Evolutionary conservation across 35 echinoderm and acorn worm species (phyloP), one percentile per base, ranked within the genome.

Genomic region (Antedon bifida): DNA sequence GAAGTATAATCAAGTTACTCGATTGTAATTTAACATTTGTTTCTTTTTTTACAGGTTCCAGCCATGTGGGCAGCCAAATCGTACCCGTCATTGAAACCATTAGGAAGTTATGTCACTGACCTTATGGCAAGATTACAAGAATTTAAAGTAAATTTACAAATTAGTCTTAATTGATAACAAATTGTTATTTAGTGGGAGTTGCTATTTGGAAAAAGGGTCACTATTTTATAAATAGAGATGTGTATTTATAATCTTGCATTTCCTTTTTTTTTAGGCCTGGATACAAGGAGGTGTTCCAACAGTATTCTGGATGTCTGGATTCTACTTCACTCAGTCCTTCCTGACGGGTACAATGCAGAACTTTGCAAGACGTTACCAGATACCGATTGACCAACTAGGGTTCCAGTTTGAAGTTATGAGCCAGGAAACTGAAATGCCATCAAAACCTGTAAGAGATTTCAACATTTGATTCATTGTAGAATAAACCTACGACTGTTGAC

Each of bases 321-420:
- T 99, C 80, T 99, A 92, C 55, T 99, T 99, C 88, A 99, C 95
- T 11, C 95, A 99, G 78, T 92, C 90, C 19, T 99, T 93, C 56
- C 85, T 99, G 79, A 99, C 95, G n/a, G 95, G 95, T 9, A 85
- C 88, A 33, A 92, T 93, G 90, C 95, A 93, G 88, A 99, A 99
- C 36, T 99, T 84, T 82, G 90, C 95, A 10, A 77, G 95, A 28
- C 84, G 85, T 33, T 99, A 99, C 88, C 87, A 88, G 85, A 88
- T 99, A 14, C 95, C 95, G 13, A 99, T 99, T 16, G 95, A 99
- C 83, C 94, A 92, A 46, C 74, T 99, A 16, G 84, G 81, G 14
- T 79, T 93, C 30, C 75, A 88, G 33, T 99, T 90, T 88, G 90
- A 99, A 30, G 88, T 99, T 36, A 99, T 89, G 87, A 82, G 86